Conservation (phyloP, 2,797 vertebrate genomes). For the Dendrocincla tyrannina region DNA sequence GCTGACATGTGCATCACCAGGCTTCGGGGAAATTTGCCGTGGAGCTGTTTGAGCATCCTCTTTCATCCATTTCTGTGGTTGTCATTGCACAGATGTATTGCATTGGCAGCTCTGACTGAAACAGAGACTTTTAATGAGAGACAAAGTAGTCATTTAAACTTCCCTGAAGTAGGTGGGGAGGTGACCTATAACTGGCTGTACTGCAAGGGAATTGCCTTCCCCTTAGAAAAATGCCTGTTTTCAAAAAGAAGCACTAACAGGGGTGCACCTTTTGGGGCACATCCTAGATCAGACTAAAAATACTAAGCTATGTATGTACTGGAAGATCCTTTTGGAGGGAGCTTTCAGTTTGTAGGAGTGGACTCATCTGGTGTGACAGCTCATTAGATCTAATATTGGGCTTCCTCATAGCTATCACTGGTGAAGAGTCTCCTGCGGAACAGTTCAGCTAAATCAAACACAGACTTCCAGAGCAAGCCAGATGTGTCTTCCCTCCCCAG, state of each 20-base stretch:
- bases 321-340: not conserved
- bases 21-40: not conserved
- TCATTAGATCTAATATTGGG: conserved; percentile 5
- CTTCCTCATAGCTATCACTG: not conserved
- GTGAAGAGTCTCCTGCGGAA: not conserved
- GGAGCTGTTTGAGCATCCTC: not conserved
- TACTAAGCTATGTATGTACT: not conserved
- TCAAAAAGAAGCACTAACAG: not conserved
- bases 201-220: not conserved
- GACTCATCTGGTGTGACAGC: not conserved
- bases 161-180: not conserved
- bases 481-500: conserved; percentile 31
- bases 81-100: not conserved
- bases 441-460: conserved; percentile 25
- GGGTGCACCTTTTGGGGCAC: not conserved
- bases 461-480: not conserved
- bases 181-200: not conserved
- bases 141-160: not conserved
- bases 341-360: not conserved
- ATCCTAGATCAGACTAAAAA: not conserved
- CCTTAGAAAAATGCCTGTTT: not conserved
- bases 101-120: not conserved
- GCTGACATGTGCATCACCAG: not conserved
- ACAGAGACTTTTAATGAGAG: not conserved
- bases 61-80: not conserved